Conservation (phyloP, 2,888 invertebrate species). For the Lymantria dispar region DNA sequence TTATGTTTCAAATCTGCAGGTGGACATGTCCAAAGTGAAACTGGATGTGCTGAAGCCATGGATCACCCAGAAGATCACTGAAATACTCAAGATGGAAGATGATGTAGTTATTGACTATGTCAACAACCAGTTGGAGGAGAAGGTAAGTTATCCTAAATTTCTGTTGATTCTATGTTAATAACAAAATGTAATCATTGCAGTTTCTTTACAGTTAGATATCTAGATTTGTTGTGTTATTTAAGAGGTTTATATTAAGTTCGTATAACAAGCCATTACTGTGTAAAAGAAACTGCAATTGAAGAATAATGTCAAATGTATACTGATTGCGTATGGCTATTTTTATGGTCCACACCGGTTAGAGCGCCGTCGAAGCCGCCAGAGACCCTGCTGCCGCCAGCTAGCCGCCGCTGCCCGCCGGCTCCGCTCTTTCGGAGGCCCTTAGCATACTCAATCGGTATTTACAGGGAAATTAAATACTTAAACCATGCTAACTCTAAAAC, state of each 20-base stretch:
- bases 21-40: conserved; percentile 99
- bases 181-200: conserved; percentile 79
- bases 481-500: conserved; percentile 68
- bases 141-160: conserved; percentile 82
- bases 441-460: conserved; percentile 81
- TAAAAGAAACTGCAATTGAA: conserved; percentile 78
- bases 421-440: conserved; percentile 77
- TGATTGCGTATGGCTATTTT: conserved; percentile 83
- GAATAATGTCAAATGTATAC: conserved; percentile 73
- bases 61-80: conserved; percentile 98
- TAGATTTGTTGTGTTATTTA: conserved; percentile 13
- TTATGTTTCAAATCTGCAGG: conserved; percentile 61
- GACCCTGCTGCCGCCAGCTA: conserved; percentile 60
- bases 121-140: conserved; percentile 98
- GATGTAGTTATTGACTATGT: conserved; percentile 99
- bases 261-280: conserved; percentile 29
- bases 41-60: conserved; percentile 99
- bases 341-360: conserved; percentile 80
- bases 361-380: conserved; percentile 68
- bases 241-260: conserved; percentile 11
- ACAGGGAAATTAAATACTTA: conserved; percentile 80
- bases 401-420: conserved; percentile 64
- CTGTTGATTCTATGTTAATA: conserved; percentile 44
- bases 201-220: conserved; percentile 57
- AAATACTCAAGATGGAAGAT: conserved; percentile 98